These are phyloP conservation scores for Sinocyclocheilus anshuiensis DNA, from an alignment of 2,113 vertebrate genomes.

Conservation along the genomic window DNA sequence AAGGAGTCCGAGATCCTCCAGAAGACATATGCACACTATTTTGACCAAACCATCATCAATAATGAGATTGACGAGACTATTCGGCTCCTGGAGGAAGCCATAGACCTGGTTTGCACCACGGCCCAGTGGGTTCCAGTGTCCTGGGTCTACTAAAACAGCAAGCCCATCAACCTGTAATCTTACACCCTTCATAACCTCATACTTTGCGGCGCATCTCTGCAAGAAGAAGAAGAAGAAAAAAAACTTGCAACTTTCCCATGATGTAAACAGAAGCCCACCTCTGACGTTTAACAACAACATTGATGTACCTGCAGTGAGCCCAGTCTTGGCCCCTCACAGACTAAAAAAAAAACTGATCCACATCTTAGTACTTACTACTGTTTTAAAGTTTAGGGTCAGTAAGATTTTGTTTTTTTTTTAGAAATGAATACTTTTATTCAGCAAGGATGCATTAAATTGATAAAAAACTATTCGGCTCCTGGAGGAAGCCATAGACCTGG, in stretches of 20 bases:
- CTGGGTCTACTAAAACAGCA: constrained; percentile 83
- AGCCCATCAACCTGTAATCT: constrained; percentile 1
- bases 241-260: constrained; percentile 55
- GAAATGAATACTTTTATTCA: no score
- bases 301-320: constrained; percentile 81
- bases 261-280: constrained; percentile 67
- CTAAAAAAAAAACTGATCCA: no score
- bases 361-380: no score
- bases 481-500: constrained; percentile 95
- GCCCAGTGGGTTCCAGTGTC: constrained; percentile 98
- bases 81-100: constrained; percentile 95
- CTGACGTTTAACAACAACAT: constrained; percentile 73
- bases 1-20: constrained; percentile 98
- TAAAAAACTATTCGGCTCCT: no score
- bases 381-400: no score
- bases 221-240: constrained; percentile 29
- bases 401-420: no score
- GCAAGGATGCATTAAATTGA: no score
- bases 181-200: constrained; percentile 33
- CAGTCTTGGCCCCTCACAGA: constrained; percentile 85
- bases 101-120: constrained; percentile 93
- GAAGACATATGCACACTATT: constrained; percentile 98
- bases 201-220: constrained; percentile 63
- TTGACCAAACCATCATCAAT: constrained; percentile 99
- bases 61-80: constrained; percentile 99